These are phyloP conservation scores for Leptothorax acervorum DNA, from an alignment of 2,888 invertebrate species.

Conservation along the genomic window DNA sequence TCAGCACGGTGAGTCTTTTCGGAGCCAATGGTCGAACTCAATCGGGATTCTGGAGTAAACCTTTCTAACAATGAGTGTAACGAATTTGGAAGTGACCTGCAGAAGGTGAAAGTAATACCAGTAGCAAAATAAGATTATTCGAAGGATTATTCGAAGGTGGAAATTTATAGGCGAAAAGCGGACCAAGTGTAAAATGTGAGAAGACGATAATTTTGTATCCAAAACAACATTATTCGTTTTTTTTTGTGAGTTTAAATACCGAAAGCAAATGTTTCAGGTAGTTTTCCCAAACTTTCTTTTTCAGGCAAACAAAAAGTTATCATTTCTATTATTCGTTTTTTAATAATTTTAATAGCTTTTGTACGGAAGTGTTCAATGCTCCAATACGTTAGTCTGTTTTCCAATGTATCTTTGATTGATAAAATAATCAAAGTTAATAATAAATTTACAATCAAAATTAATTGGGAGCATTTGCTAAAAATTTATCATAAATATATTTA, in stretches of 20 bases:
- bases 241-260: neutral
- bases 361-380: neutral
- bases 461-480: neutral
- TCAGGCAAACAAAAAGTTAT: neutral
- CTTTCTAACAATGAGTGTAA: neutral
- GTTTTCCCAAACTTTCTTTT: neutral
- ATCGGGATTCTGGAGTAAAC: neutral
- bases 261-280: neutral
- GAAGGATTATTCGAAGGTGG: neutral
- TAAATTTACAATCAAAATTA: neutral
- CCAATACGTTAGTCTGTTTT: neutral
- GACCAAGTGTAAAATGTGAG: neutral
- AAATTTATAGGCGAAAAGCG: neutral
- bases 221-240: neutral
- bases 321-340: neutral
- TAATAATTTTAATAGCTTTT: neutral
- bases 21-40: neutral
- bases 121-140: neutral
- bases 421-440: too few species aligned
- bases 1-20: conserved; percentile 80
- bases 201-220: neutral
- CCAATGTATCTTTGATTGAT: neutral
- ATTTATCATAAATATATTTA: conserved; percentile 7
- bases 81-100: neutral
- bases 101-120: neutral